phyloP scores from a whole-genome alignment of 1,140 invertebrate genomes.

The Macrotrachela quadricornifera region DNA sequence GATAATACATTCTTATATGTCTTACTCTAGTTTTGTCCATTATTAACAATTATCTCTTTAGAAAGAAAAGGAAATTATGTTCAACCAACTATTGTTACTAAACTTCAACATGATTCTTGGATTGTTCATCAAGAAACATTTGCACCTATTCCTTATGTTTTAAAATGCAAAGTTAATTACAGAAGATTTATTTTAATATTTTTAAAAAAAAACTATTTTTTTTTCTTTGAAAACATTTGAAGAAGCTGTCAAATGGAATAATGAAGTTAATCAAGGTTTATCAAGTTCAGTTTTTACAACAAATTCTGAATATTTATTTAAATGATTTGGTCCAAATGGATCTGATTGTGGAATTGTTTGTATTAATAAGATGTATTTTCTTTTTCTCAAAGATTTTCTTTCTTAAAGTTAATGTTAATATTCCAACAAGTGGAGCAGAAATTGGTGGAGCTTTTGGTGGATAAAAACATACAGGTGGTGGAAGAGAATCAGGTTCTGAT shows the following conservation, averaged over 20 bases:
- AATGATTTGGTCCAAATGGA: slow-evolving; percentile 65
- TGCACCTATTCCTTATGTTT: slow-evolving; percentile 84
- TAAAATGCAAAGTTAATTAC: slow-evolving; percentile 46
- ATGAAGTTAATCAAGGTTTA: slow-evolving; percentile 80
- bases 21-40: too few relatives aligned
- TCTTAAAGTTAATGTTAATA: slow-evolving; percentile 99
- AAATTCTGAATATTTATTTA: slow-evolving; percentile 63
- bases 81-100: slow-evolving; percentile 81
- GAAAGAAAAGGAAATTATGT: slow-evolving; percentile 67
- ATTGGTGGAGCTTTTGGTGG: slow-evolving; percentile 91
- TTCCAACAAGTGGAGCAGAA: slow-evolving; percentile 91
- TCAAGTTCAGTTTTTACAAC: slow-evolving; percentile 85
- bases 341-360: slow-evolving; percentile 94
- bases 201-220: neutral
- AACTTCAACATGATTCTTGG: slow-evolving; percentile 49
- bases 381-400: too few relatives aligned
- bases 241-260: slow-evolving; percentile 74
- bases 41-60: too few relatives aligned
- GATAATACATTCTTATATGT: too few relatives aligned
- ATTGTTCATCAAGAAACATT: slow-evolving; percentile 81
- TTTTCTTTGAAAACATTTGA: slow-evolving; percentile 44
- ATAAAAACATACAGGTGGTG: slow-evolving; percentile 66
- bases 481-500: slow-evolving; percentile 87
- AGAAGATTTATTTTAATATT: neutral
- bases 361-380: too few relatives aligned